Percentiles rank a stretch among this genome's conserved stretches.
Evolutionary conservation across 2,113 vertebrate genomes (phyloP).

Genomic region (Eptesicus fuscus): DNA sequence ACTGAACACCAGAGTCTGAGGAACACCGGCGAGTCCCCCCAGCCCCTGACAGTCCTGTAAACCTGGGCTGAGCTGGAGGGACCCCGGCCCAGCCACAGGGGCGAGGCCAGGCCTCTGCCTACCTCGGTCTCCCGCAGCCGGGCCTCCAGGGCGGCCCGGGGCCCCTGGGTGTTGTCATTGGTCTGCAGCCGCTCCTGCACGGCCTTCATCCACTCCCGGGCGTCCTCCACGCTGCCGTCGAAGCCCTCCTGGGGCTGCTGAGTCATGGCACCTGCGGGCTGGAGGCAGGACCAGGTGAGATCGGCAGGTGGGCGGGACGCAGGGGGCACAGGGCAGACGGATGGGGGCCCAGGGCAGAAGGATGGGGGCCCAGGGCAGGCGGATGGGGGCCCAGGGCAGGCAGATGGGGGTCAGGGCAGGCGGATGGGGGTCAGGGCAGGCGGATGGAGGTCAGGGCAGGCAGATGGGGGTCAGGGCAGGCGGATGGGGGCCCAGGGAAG

Average conservation of each 20-base stretch:
- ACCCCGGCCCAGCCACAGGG: rapidly evolving
- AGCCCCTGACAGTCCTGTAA: not conserved
- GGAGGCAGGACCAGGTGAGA: not conserved
- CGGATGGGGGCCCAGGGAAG: not conserved
- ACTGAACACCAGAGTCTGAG: not conserved
- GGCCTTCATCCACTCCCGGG: slow-evolving; percentile 90
- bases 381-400: too few species aligned
- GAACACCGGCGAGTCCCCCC: not conserved
- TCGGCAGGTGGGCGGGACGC: rapidly evolving
- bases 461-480: not conserved
- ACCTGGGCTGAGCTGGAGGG: not conserved
- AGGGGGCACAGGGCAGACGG: rapidly evolving
- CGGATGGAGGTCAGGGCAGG: too few species aligned
- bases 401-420: rapidly evolving
- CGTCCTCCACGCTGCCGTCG: slow-evolving; percentile 85
- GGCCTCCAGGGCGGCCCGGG: slow-evolving; percentile 89
- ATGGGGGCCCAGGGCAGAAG: too few species aligned
- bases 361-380: rapidly evolving
- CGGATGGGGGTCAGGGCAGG: too few species aligned
- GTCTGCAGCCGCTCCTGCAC: slow-evolving; percentile 88
- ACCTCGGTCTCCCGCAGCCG: slow-evolving; percentile 94
- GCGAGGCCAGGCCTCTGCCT: not conserved
- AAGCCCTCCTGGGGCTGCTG: slow-evolving; percentile 92
- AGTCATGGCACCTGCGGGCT: slow-evolving; percentile 85
- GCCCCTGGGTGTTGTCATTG: slow-evolving; percentile 94